These are phyloP conservation scores for Corythoichthys haematopterus DNA, from an alignment of 2,113 vertebrate genomes.

Conservation along the genomic window DNA sequence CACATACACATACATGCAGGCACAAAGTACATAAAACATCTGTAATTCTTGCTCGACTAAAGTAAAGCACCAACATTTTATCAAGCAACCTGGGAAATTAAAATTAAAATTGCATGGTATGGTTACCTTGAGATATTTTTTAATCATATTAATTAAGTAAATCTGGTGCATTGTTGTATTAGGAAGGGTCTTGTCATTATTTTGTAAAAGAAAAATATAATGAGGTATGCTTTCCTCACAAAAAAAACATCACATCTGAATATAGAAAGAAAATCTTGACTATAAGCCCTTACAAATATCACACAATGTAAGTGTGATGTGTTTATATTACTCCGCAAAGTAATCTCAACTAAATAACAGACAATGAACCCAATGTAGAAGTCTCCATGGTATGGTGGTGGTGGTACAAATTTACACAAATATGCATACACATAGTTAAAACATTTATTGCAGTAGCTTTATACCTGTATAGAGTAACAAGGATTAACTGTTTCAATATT, in stretches of 20 bases:
- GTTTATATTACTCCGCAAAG: not conserved
- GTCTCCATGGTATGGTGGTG: not conserved
- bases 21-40: not conserved
- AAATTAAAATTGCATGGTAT: not conserved
- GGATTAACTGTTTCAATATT: constrained; percentile 98
- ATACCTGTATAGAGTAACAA: constrained; percentile 98
- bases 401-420: not conserved
- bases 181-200: not conserved
- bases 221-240: not conserved
- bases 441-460: constrained; percentile 99
- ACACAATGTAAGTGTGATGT: not conserved
- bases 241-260: not conserved
- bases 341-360: not conserved
- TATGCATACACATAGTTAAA: constrained; percentile 81
- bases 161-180: not conserved
- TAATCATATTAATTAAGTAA: not conserved
- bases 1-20: too few species aligned
- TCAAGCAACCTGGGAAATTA: not conserved
- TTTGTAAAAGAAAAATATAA: not conserved
- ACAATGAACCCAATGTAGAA: not conserved
- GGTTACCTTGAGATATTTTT: not conserved
- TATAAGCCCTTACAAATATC: not conserved
- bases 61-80: not conserved
- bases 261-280: not conserved
- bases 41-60: not conserved